phyloP scores from a whole-genome alignment of 2,113 vertebrate genomes.

The Pogona vitticeps region DNA sequence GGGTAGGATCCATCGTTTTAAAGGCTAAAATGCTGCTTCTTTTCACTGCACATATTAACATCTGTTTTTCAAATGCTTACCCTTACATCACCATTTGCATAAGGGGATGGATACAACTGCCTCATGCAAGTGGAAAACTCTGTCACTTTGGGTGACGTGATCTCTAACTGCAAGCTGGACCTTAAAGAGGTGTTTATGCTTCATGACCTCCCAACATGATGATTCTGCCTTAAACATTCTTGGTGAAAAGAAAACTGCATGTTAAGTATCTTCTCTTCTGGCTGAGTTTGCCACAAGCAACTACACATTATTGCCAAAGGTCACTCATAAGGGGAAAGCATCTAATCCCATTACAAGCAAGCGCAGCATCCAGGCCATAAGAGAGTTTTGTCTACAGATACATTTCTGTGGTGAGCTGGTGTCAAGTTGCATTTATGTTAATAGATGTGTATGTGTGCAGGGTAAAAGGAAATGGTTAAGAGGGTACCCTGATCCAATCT shows the following conservation, averaged over 20 bases:
- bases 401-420: slow-evolving; percentile 34
- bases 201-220: no score
- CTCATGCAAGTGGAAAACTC: no score
- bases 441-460: slow-evolving; percentile 3
- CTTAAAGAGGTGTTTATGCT: no score
- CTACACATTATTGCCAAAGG: background rate
- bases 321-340: slow-evolving; percentile 13
- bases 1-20: no score
- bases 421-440: slow-evolving; percentile 35
- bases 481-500: background rate
- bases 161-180: no score
- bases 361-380: background rate
- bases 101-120: no score
- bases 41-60: no score
- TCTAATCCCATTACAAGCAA: slow-evolving; percentile 31
- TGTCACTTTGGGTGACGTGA: no score
- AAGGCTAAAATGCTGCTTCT: no score
- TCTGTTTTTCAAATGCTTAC: no score
- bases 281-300: background rate
- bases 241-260: background rate
- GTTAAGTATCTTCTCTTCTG: slow-evolving; percentile 27
- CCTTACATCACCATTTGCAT: no score
- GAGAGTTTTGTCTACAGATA: slow-evolving; percentile 47
- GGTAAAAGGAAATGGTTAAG: background rate
- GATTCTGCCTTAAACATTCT: no score